Evolutionary conservation across 2,113 vertebrate genomes (phyloP), one percentile per base, ranked within the genome.

Genomic region (Gallinago paraguaiae): DNA sequence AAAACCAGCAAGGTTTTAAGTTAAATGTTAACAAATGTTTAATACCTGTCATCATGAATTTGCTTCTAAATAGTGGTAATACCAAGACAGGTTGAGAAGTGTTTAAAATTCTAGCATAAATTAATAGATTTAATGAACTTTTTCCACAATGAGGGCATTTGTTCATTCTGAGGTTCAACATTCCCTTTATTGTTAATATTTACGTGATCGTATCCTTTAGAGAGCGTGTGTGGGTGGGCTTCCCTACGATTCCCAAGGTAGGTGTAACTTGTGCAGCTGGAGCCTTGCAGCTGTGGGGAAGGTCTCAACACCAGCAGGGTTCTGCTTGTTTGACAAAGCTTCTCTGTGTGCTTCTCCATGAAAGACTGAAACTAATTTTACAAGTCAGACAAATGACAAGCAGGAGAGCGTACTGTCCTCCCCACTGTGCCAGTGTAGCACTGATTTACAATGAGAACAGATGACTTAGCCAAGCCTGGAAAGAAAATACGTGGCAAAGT

Each of bases 21-120:
- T 86, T 85, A 90, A 94, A 92, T 84, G 30, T 46, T 45, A 80
- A 25, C 50, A 69, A 68, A 30, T 93, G 39, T 92, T 68, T 89
- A 84, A 64, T 92, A 60, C 75, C 41, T 89, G 61, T 88, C 74
- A 82, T 91, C 50, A n/a, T 11, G 14, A 17, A 11, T 90, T 94
- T 90, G 1, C 41, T 77, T 89, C 45, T 78, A 45, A 85, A 39
- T 17, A 37, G 5, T 8, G 0, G 9, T 22, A 70, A 35, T 19
- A 22, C 17, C 4, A 51, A 88, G 46, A n/a, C 43, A 77, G 17
- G 13, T 39, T 9, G 6, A 10, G 11, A 56, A 45, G 7, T 8
- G 15, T 87, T 89, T 86, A 41, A 45, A 57, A 72, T 57, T 56
- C 33, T 28, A 25, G 17, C 57, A 31, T 81, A 20, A 93, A 51